phyloP scores from a whole-genome alignment of 1,140 invertebrate genomes.

The Armadillidium nasatum region DNA sequence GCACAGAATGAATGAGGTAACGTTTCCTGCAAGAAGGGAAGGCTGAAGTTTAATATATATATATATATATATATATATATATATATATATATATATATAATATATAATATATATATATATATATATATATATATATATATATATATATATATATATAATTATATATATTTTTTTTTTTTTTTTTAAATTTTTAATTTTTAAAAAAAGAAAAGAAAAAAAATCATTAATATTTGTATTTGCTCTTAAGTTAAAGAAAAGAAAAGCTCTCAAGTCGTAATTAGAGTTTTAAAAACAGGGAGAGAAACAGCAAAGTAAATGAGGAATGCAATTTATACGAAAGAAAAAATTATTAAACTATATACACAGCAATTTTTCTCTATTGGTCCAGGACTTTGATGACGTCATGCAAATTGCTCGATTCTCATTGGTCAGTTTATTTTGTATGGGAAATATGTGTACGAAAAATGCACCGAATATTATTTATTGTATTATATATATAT shows the following conservation, averaged over 20 bases:
- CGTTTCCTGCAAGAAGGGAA: too few relatives aligned
- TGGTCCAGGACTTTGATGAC: neutral
- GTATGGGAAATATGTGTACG: neutral
- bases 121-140: conserved; percentile 8
- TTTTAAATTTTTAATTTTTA: neutral
- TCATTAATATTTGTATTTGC: conserved; percentile 8
- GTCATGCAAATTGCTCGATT: neutral
- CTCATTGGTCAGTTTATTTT: neutral
- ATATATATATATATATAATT: conserved; percentile 5
- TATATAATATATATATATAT: too few relatives aligned
- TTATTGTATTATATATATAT: too few relatives aligned
- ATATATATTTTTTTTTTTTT: neutral
- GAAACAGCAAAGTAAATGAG: neutral
- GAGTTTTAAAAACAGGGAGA: neutral
- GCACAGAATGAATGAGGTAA: too few relatives aligned
- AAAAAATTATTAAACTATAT: neutral
- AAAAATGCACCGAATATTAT: too few relatives aligned
- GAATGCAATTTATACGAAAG: neutral
- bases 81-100: too few relatives aligned
- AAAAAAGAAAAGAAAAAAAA: neutral
- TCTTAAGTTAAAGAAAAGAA: neutral
- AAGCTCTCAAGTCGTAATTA: conserved; percentile 2
- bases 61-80: too few relatives aligned
- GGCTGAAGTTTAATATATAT: too few relatives aligned
- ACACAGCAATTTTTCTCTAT: neutral